phyloP scores from a whole-genome alignment of 37 sponge, comb jelly and placozoan species.

The Geodia barretti region DNA sequence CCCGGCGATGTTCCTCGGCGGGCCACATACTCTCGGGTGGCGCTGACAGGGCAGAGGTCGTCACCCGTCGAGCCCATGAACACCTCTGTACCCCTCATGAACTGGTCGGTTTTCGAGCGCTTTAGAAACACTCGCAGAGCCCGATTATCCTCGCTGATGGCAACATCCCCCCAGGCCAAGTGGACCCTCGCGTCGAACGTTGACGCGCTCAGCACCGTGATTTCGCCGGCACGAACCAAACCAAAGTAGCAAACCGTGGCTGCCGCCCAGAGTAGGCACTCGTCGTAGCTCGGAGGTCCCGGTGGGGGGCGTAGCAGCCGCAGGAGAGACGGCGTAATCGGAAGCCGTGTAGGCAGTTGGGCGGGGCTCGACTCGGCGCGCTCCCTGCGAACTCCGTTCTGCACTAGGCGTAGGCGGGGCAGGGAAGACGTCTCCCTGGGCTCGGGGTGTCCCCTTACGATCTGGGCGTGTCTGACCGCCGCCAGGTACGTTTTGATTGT shows the following conservation, averaged over 20 bases:
- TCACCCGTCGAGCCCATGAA: conserved; percentile 17
- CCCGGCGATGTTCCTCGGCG: conserved; percentile 12
- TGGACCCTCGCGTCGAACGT: conserved; percentile 13
- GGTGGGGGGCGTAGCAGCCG: background rate
- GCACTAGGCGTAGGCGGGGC: conserved; percentile 30
- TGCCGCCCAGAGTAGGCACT: conserved; percentile 46
- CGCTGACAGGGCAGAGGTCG: conserved; percentile 30
- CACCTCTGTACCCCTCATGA: conserved; percentile 14
- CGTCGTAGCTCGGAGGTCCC: background rate
- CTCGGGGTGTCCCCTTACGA: conserved; percentile 12
- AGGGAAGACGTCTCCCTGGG: conserved; percentile 1
- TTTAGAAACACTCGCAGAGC: conserved; percentile 10
- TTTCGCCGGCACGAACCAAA: conserved; percentile 37
- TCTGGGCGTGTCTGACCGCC: conserved; percentile 44
- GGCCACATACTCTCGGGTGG: conserved; percentile 21
- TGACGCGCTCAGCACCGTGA: conserved; percentile 9
- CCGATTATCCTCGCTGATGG: background rate
- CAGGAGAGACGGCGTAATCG: conserved; percentile 25
- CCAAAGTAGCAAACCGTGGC: conserved; percentile 35
- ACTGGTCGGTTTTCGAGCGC: conserved; percentile 50
- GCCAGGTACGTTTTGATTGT: conserved; percentile 65
- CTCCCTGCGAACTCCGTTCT: conserved; percentile 7
- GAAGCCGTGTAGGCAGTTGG: conserved; percentile 11
- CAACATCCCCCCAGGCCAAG: conserved; percentile 9
- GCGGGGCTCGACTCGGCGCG: background rate